Conservation (phyloP, 1,140 invertebrate species). For the Anastrepha ludens region DNA sequence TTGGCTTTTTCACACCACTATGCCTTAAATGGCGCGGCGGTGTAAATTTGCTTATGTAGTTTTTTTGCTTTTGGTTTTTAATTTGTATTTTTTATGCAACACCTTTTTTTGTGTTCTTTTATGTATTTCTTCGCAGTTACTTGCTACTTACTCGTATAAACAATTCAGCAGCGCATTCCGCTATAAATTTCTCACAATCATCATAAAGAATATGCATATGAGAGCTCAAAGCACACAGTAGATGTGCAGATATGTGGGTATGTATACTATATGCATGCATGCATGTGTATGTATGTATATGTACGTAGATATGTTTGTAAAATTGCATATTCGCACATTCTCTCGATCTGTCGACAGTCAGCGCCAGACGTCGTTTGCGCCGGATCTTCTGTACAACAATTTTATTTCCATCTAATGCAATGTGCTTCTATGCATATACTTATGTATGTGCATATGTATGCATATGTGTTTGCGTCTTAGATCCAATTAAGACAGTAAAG, state of each 20-base stretch:
- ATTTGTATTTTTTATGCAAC: conserved; percentile 45
- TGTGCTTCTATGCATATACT: not conserved
- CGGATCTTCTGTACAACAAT: not conserved
- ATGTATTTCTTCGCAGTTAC: not conserved
- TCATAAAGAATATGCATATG: conserved; percentile 25
- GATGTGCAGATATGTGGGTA: not conserved
- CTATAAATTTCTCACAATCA: conserved; percentile 36
- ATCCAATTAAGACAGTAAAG: not conserved
- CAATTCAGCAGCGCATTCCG: conserved; percentile 35
- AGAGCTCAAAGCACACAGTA: not conserved
- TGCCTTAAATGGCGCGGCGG: not conserved
- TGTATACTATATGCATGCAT: not conserved
- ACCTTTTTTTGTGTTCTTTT: conserved; percentile 1
- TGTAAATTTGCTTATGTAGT: conserved; percentile 6
- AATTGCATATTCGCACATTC: conserved; percentile 38
- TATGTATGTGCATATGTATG: not conserved
- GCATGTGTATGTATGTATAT: not conserved
- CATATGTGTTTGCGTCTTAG: not conserved
- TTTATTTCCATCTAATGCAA: not conserved
- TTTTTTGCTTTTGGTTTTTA: not conserved
- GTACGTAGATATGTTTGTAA: not conserved
- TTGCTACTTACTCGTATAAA: not conserved
- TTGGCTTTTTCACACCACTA: conserved; percentile 40
- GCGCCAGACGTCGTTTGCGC: not conserved
- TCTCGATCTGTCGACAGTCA: not conserved